Evolutionary conservation across 1,140 invertebrate genomes (phyloP), one percentile per base, ranked within the genome.

Genomic region (Euura lappo): DNA sequence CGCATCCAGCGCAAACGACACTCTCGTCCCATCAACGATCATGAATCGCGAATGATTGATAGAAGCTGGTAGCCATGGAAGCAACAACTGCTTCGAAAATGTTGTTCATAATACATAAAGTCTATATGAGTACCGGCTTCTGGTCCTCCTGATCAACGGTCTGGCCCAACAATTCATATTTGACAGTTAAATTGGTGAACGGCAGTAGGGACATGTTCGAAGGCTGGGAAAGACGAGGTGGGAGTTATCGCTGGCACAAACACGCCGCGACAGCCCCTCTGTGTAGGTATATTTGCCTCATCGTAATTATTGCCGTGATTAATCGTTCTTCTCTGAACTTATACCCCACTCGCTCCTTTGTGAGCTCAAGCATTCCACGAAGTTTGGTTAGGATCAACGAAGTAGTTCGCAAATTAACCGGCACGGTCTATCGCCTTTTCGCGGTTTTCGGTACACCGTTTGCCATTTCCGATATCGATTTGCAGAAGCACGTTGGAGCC

Each of bases 361-460:
- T 60, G 51, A 11, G 51, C 51, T 60, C 13, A 60, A 60, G 51
- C 51, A 60, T 60, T 60, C 13, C 51, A n/a, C 51, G 6, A 60
- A 60, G 51, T 60, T 60, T 60, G 51, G 51, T 60, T 60, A 60
- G 51, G 51, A 60, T 60, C 51, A 60, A 60, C 51, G 51, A 60
- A 60, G 51, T 60, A 60, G 51, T 60, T 60, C 51, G 51, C 51
- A 60, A 60, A 60, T 60, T 60, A 60, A 60, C 51, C 8, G 51
- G 51, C 13, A 60, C 51, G 51, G 51, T 60, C 13, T n/a, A n/a
- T 60, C 51, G 51, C 51, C 51, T 8, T 60, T 60, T 60, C 13
- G 51, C 51, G 51, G 51, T 60, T 60, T 60, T 60, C 51, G 8
- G 13, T 60, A 60, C 28, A 28, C 28, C 28, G 28, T 28, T 28